Conservation (phyloP, 2,797 vertebrate genomes). For the Natrix natrix region DNA sequence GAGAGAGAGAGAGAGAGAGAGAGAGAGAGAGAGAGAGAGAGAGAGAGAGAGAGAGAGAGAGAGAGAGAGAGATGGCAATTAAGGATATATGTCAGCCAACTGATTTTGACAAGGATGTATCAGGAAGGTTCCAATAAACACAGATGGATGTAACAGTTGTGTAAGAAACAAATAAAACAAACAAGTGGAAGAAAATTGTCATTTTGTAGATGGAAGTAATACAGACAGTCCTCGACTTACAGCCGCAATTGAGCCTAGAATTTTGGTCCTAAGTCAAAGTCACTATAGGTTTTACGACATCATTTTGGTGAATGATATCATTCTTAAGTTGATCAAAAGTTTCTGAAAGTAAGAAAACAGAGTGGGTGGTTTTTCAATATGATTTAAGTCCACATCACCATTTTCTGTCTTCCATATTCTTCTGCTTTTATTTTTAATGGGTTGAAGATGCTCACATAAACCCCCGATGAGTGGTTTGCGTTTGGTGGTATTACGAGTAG, state of each 20-base stretch:
- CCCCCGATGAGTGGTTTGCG: not conserved
- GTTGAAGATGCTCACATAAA: not conserved
- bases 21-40: too few relatives aligned
- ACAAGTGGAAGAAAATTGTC: conserved; percentile 26
- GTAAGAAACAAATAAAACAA: not conserved
- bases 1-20: too few relatives aligned
- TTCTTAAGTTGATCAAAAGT: too few relatives aligned
- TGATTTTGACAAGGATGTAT: conserved; percentile 43
- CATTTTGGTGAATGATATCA: too few relatives aligned
- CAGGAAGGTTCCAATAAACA: conserved; percentile 45
- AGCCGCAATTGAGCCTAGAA: not conserved
- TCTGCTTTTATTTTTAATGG: not conserved
- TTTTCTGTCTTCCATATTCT: not conserved
- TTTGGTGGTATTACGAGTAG: not conserved
- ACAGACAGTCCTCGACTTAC: not conserved
- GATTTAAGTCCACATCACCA: not conserved
- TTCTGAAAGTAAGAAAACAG: not conserved
- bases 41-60: too few relatives aligned
- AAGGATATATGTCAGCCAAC: conserved; percentile 27
- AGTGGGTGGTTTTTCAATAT: not conserved
- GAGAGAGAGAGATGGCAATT: not conserved
- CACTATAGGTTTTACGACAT: too few relatives aligned
- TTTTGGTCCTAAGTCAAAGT: too few relatives aligned
- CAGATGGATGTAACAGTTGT: conserved; percentile 13
- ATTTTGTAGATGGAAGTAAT: not conserved